phyloP scores from a whole-genome alignment of 1,140 invertebrate species.

The Drosophila kohkoa region DNA sequence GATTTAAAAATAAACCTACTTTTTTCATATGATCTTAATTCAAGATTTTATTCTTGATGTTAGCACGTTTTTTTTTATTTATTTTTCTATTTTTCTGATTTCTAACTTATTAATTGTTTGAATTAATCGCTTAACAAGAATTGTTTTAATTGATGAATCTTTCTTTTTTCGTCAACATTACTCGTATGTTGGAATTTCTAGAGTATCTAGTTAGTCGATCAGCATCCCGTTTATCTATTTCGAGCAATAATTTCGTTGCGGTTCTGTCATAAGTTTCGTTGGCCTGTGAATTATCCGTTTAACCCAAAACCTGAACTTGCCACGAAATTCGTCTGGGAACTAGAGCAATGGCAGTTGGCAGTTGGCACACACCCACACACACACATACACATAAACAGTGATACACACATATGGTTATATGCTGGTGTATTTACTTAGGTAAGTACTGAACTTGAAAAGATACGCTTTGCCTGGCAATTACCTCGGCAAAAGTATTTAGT shows the following conservation, averaged over 20 bases:
- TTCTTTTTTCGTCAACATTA: not conserved
- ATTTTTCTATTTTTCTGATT: too few species aligned
- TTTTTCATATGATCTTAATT: too few species aligned
- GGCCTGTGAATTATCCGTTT: slow-evolving; percentile 15
- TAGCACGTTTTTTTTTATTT: too few species aligned
- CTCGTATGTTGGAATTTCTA: not conserved
- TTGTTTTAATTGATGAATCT: not conserved
- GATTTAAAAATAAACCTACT: too few species aligned
- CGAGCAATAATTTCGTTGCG: slow-evolving; percentile 4
- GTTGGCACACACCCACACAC: slow-evolving; percentile 6
- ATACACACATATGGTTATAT: slow-evolving; percentile 16
- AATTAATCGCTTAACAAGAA: too few species aligned
- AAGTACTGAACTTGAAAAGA: slow-evolving; percentile 47
- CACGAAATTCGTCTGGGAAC: slow-evolving; percentile 16
- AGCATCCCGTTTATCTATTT: not conserved
- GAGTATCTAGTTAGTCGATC: not conserved
- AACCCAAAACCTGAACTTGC: slow-evolving; percentile 7
- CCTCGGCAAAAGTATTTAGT: slow-evolving; percentile 27
- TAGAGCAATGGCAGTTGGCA: slow-evolving; percentile 25
- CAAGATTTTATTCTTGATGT: too few species aligned
- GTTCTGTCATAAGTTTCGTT: slow-evolving; percentile 6
- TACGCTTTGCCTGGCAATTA: slow-evolving; percentile 52
- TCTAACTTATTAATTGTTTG: too few species aligned
- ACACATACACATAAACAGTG: not conserved
- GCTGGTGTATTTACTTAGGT: slow-evolving; percentile 43